A percentile compares a stretch with the other conserved stretches of the same genome.
These are phyloP conservation scores for Halocaridina rubra DNA, from an alignment of 2,888 invertebrate genomes.

Conservation along the genomic window DNA sequence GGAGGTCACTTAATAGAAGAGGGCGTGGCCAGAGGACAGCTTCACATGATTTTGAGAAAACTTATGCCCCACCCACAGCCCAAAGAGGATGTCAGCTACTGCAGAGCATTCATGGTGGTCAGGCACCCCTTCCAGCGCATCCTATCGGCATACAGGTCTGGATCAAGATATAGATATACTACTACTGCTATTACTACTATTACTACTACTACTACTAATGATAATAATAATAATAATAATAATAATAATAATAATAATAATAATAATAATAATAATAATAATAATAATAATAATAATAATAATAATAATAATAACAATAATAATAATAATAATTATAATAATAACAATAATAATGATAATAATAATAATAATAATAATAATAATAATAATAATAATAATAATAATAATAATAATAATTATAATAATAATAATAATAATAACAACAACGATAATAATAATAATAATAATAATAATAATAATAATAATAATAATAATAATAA, in stretches of 20 bases:
- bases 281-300: too few relatives aligned
- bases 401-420: background rate
- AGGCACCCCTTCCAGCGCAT: conserved; percentile 59
- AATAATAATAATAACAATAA: background rate
- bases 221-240: background rate
- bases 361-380: background rate
- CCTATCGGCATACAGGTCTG: conserved; percentile 58
- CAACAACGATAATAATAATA: background rate
- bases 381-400: background rate
- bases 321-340: background rate
- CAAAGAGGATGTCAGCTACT: conserved; percentile 4
- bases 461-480: background rate
- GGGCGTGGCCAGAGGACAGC: background rate
- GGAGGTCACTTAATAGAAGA: background rate
- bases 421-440: background rate
- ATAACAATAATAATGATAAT: background rate
- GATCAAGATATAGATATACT: background rate
- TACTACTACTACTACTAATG: background rate
- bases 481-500: background rate
- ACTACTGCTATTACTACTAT: background rate
- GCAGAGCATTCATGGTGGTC: conserved; percentile 43
- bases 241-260: background rate
- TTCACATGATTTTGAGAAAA: conserved; percentile 22
- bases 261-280: background rate
- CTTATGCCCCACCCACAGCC: conserved; percentile 22